phyloP scores from a whole-genome alignment of 1,140 invertebrate species.

The Belonocnema kinseyi region DNA sequence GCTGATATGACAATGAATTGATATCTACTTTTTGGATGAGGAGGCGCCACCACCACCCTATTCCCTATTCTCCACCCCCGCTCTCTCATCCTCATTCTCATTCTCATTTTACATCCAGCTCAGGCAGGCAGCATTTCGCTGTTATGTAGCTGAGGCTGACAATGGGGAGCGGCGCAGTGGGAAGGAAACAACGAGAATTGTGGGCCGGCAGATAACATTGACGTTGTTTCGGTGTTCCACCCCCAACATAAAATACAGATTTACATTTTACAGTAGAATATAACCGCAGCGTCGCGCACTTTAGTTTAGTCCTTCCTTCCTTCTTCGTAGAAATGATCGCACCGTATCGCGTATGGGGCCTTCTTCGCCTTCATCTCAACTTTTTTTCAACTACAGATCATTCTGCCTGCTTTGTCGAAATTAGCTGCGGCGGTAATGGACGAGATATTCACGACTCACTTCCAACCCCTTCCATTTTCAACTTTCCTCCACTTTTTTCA shows the following conservation, averaged over 20 bases:
- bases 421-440: slow-evolving; percentile 62
- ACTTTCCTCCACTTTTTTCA: slow-evolving; percentile 23
- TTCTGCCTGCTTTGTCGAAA: slow-evolving; percentile 54
- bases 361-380: slow-evolving; percentile 55
- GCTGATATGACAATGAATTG: slow-evolving; percentile 68
- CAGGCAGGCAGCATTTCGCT: slow-evolving; percentile 49
- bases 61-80: slow-evolving; percentile 38
- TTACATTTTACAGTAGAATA: no score
- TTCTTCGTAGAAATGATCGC: no score
- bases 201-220: slow-evolving; percentile 71
- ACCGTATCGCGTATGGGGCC: no score
- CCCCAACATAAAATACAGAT: slow-evolving; percentile 41
- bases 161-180: slow-evolving; percentile 64
- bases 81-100: slow-evolving; percentile 52
- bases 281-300: no score
- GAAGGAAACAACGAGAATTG: slow-evolving; percentile 72
- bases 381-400: slow-evolving; percentile 47
- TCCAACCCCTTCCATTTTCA: slow-evolving; percentile 26
- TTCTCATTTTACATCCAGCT: slow-evolving; percentile 44
- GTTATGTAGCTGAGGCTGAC: slow-evolving; percentile 53
- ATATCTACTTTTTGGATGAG: slow-evolving; percentile 58
- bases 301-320: no score
- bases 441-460: slow-evolving; percentile 51
- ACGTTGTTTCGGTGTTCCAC: slow-evolving; percentile 69
- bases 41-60: slow-evolving; percentile 47